Conservation (phyloP, 2,888 invertebrate genomes). For the Leucophora obtusa region DNA sequence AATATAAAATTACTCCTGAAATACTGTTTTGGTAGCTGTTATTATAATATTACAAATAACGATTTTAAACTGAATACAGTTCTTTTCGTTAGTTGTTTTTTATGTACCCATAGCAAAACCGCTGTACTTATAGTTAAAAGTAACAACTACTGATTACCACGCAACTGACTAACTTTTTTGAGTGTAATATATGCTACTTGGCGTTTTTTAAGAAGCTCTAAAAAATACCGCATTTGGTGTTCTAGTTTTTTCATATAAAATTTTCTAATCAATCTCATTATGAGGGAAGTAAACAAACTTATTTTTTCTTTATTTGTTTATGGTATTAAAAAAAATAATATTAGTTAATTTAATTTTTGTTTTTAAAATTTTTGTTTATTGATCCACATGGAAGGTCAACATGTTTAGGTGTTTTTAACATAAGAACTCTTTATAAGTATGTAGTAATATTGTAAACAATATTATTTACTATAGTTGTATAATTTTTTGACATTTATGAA, state of each 20-base stretch:
- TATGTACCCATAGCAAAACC: too few species aligned
- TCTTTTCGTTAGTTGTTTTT: too few species aligned
- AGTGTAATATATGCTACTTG: background rate
- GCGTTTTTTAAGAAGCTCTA: background rate
- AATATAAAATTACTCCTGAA: too few species aligned
- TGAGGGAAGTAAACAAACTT: background rate
- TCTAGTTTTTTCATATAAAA: background rate
- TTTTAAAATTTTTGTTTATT: constrained; percentile 2
- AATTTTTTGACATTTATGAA: too few species aligned
- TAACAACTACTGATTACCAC: too few species aligned
- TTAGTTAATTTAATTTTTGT: background rate
- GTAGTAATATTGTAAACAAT: background rate
- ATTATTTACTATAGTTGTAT: background rate
- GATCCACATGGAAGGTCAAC: constrained; percentile 27
- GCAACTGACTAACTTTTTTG: too few species aligned
- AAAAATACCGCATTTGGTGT: background rate
- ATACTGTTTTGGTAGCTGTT: too few species aligned
- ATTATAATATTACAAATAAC: too few species aligned
- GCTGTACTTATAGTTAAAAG: too few species aligned
- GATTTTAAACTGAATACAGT: too few species aligned
- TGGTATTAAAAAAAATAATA: background rate
- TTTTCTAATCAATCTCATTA: constrained; percentile 15
- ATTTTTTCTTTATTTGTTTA: constrained; percentile 5
- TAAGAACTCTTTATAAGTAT: background rate
- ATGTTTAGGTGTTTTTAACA: background rate